phyloP scores from a whole-genome alignment of 1,140 invertebrate species.

The Piezodorus guildinii region DNA sequence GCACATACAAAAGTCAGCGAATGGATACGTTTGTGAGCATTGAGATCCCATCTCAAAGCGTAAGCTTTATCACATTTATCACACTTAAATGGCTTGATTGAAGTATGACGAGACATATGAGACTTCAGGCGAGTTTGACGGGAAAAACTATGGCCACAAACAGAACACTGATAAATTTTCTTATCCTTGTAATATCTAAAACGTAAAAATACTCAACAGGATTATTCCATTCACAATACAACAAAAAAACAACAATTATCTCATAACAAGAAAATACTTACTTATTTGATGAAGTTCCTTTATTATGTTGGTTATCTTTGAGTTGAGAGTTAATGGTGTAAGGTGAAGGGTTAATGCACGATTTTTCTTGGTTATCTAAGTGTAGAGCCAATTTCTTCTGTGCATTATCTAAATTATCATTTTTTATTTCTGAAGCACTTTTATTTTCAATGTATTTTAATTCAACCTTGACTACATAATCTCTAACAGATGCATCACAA shows the following conservation, averaged over 20 bases:
- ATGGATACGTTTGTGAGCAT: slow-evolving; percentile 41
- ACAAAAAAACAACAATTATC: too few relatives aligned
- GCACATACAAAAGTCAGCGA: slow-evolving; percentile 33
- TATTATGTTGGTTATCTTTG: slow-evolving; percentile 7
- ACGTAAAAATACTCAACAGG: slow-evolving; percentile 7
- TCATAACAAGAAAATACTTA: neutral
- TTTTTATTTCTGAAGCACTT: neutral
- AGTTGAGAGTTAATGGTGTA: neutral
- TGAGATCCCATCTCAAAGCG: slow-evolving; percentile 33
- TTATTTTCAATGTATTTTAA: slow-evolving; percentile 28
- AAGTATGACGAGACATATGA: slow-evolving; percentile 25
- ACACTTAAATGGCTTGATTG: slow-evolving; percentile 31
- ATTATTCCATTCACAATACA: too few relatives aligned
- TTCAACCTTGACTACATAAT: slow-evolving; percentile 29
- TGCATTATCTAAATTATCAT: neutral
- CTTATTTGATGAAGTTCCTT: neutral
- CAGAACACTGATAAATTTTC: slow-evolving; percentile 21
- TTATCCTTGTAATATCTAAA: slow-evolving; percentile 16
- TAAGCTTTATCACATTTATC: slow-evolving; percentile 32
- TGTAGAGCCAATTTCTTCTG: neutral
- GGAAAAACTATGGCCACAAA: slow-evolving; percentile 23
- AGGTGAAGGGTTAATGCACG: neutral
- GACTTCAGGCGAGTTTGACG: slow-evolving; percentile 23
- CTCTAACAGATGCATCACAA: slow-evolving; percentile 19
- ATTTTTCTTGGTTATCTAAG: too few relatives aligned